phyloP scores from a whole-genome alignment of 2,888 invertebrate species.

The Pristionchus entomophagus region DNA sequence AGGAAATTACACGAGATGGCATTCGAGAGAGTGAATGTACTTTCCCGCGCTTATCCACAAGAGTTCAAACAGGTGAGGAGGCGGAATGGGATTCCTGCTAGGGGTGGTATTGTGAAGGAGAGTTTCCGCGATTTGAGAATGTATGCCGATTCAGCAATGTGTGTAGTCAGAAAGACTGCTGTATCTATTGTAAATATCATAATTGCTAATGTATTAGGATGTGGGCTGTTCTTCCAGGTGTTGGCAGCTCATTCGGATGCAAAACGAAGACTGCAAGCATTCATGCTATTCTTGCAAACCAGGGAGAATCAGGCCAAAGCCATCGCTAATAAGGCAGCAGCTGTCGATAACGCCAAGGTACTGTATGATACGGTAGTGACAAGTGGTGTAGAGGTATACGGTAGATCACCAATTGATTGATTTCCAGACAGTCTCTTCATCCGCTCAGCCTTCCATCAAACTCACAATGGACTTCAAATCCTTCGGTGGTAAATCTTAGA shows the following conservation, averaged over 20 bases:
- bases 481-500: slow-evolving; percentile 52
- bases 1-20: slow-evolving; percentile 85
- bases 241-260: slow-evolving; percentile 89
- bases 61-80: slow-evolving; percentile 62
- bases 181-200: neutral
- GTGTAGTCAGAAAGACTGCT: neutral
- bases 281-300: slow-evolving; percentile 79
- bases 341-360: slow-evolving; percentile 43
- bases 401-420: neutral
- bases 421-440: neutral
- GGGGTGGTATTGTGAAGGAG: too few species aligned
- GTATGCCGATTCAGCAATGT: too few species aligned
- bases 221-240: slow-evolving; percentile 77
- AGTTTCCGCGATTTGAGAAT: too few species aligned
- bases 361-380: neutral
- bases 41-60: slow-evolving; percentile 80
- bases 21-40: slow-evolving; percentile 89
- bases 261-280: slow-evolving; percentile 87
- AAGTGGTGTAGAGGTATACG: neutral
- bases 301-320: slow-evolving; percentile 42
- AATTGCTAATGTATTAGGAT: neutral
- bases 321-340: slow-evolving; percentile 39
- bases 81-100: neutral
- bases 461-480: slow-evolving; percentile 70
- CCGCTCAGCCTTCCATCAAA: slow-evolving; percentile 67